Evolutionary conservation across 2,113 vertebrate genomes (phyloP), one percentile per base, ranked within the genome.

Genomic region (Tupaia chinensis): DNA sequence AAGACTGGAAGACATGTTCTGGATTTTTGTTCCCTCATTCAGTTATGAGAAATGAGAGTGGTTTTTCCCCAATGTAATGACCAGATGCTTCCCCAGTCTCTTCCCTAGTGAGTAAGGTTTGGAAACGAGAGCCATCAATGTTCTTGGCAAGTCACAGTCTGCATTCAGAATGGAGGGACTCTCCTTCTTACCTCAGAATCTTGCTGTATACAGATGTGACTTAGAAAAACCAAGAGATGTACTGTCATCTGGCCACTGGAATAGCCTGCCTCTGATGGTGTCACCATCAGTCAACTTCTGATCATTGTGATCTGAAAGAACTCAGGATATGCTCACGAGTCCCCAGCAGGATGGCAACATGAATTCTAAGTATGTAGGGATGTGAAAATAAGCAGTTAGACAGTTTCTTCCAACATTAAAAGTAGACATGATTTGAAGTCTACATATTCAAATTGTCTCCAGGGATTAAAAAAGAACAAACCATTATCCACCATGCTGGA

Each of bases 401-500:
- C 3, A 17, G 11, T 80, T 85, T 68, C 23, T 91, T 70, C 77
- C 34, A 73, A 68, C 69, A 79, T 44, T 72, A 58, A 88, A 93
- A 73, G 78, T 68, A 94, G 90, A 93, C 85, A 63, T 76, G 54
- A 92, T 81, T 87, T 73, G 56, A 94, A 76, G 22, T 82, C 74
- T 60, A 69, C 17, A 65, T 56, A 86, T 73, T 87, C 78, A 93
- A 4, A 34, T 94, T 82, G 74, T 34, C 32, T 87, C 20, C 4
- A 94, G 29, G 34, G 60, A 93, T 82, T 96, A 3, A 93, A 29
- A 89, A 97, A 98, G 81, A 97, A 96, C 94, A 94, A 84, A 86
- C 96, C 85, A 91, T 98, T 95, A 95, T 56, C 97, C 98, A 97
- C 81, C 97, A 98, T 98, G 93, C 98, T 98, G 98, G 96, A 98